Percentiles rank a stretch among this genome's conserved stretches.
These are phyloP conservation scores for Scelioninae gen. 2 DNA, from an alignment of 2,888 invertebrate genomes.

Conservation along the genomic window DNA sequence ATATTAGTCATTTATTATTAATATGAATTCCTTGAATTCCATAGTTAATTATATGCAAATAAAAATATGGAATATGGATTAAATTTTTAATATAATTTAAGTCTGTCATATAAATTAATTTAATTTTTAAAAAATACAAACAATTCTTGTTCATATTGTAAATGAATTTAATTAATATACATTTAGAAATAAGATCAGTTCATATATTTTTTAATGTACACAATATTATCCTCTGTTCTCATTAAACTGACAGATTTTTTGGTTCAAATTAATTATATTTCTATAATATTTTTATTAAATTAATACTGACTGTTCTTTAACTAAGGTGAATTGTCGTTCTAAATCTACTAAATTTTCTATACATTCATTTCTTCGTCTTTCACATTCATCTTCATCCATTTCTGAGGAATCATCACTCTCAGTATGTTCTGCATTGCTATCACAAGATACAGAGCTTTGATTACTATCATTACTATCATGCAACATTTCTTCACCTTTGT, in stretches of 20 bases:
- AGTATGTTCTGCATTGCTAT: constrained; percentile 85
- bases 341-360: constrained; percentile 91
- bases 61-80: no score
- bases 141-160: constrained; percentile 14
- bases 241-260: no score
- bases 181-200: no score
- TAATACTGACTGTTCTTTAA: constrained; percentile 87
- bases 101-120: no score
- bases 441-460: constrained; percentile 76
- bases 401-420: constrained; percentile 91
- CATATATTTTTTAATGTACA: no score
- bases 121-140: no score
- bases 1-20: no score
- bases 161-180: no score
- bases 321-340: constrained; percentile 90
- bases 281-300: constrained; percentile 7
- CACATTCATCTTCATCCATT: constrained; percentile 95
- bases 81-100: no score
- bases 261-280: not conserved
- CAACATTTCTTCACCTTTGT: constrained; percentile 74
- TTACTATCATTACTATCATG: constrained; percentile 74
- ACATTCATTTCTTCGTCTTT: constrained; percentile 87
- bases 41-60: no score
- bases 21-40: no score
- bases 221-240: no score